Base-by-base conservation (phyloP, 2,113 vertebrate species). In the Ctenodactylus gundi region DNA sequence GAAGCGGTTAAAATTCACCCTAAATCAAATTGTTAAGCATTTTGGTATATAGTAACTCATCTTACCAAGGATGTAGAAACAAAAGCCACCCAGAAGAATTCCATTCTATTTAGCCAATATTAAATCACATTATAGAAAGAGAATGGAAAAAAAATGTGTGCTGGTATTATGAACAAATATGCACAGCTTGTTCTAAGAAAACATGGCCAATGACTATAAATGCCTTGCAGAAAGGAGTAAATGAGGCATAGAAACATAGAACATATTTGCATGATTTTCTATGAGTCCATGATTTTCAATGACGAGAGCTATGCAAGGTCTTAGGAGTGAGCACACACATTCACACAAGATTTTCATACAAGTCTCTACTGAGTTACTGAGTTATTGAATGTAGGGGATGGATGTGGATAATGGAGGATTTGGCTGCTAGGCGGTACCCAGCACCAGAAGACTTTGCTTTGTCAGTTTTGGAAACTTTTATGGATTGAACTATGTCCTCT, bases 101-200 rank as follows among this genome's bases (percentile, higher is more conserved):
- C 21, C 15, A n/a, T 60, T 92, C 85, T 96, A 64, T 68, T 94
- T 93, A 92, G 29, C 27, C 18, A 53, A 31, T 21, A 64, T 82
- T 90, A 76, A 92, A 90, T 70, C 17, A 80, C 44, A 49, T 49
- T 73, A 67, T 34, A 88, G 10, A 83, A 83, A 90, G n/a, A 25
- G 2, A 92, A 84, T 73, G 34, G 95, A 95, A 82, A 88, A 64
- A 6, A 41, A n/a, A n/a, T n/a, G 27, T 53, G 6, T 87, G 34
- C 8, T 75, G 58, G 57, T 77, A 72, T 41, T 70, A 62, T 53
- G 58, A 75, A 75, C 55, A 88, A 70, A 87, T 64, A 55, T 39
- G 10, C 46, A n/a, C 23, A 76, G 25, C 31, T 39, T 89, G 25
- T 31, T 94, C 14, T 58, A 76, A 81, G 46, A 96, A 93, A 81